Evolutionary conservation across 2,113 vertebrate species (phyloP).

Genomic region (Gnathonemus longibarbis): DNA sequence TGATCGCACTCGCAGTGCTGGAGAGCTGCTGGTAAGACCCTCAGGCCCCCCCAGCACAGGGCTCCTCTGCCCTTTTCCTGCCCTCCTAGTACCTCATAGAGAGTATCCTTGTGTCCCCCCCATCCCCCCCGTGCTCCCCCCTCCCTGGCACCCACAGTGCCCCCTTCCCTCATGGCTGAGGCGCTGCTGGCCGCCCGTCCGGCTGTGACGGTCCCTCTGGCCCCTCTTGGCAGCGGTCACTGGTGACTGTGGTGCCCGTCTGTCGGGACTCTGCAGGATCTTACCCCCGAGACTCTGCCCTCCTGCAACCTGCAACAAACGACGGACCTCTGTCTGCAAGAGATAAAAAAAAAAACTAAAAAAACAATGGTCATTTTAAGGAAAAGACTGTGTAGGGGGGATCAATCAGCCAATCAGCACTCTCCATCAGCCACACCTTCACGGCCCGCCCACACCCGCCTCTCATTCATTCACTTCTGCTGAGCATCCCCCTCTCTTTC

Average conservation of each 20-base stretch:
- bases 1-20: slow-evolving; percentile 74
- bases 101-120: background rate
- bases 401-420: background rate
- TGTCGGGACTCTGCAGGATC: background rate
- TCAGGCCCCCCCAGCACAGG: background rate
- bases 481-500: background rate
- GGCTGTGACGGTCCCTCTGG: background rate
- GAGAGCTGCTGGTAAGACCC: slow-evolving; percentile 69
- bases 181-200: background rate
- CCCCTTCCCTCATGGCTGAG: background rate
- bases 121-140: background rate
- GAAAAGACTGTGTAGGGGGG: background rate
- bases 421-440: background rate
- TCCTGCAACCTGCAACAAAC: background rate
- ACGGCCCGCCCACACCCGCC: background rate
- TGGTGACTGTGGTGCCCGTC: background rate
- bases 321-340: background rate
- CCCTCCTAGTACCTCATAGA: background rate
- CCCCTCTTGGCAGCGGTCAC: background rate
- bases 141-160: background rate
- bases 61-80: background rate
- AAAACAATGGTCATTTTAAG: background rate
- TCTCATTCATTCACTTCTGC: background rate
- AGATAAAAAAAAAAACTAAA: background rate
- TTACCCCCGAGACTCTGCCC: background rate